These are phyloP conservation scores for Pristiophorus japonicus DNA, from an alignment of 2,113 vertebrate genomes.

Conservation along the genomic window DNA sequence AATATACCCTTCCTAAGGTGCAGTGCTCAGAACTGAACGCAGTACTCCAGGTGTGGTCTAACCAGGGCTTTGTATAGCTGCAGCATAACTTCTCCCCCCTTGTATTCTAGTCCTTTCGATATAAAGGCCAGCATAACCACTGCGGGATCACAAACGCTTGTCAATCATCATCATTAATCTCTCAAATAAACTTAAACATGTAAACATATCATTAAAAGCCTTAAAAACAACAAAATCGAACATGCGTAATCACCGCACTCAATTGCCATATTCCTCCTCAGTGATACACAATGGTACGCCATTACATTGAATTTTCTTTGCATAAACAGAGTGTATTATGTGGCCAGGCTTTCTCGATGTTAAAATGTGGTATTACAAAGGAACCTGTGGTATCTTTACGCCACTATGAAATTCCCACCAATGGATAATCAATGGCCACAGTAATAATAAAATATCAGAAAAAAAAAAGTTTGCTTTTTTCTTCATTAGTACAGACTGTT, in stretches of 20 bases:
- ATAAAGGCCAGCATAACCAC: background rate
- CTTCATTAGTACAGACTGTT: background rate
- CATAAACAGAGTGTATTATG: background rate
- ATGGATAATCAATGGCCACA: background rate
- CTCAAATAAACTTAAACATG: background rate
- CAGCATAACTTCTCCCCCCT: background rate
- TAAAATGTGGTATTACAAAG: background rate
- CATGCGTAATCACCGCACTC: background rate
- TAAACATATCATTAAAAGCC: background rate
- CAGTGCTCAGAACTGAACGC: background rate
- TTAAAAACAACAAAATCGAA: background rate
- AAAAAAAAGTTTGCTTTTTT: background rate
- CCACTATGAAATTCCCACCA: background rate
- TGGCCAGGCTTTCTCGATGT: background rate
- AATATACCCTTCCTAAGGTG: background rate
- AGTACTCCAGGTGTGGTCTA: background rate
- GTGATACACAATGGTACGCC: background rate
- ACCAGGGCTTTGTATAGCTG: background rate
- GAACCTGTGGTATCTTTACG: background rate
- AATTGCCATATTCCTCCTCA: background rate
- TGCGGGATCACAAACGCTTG: background rate
- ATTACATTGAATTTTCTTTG: background rate
- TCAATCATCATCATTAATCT: background rate
- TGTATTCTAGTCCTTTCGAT: background rate
- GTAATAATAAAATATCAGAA: background rate